Percentiles rank a stretch among this genome's conserved stretches.
Evolutionary conservation across 2,888 invertebrate genomes (phyloP).

Genomic region (Polyommatus iphigenia): DNA sequence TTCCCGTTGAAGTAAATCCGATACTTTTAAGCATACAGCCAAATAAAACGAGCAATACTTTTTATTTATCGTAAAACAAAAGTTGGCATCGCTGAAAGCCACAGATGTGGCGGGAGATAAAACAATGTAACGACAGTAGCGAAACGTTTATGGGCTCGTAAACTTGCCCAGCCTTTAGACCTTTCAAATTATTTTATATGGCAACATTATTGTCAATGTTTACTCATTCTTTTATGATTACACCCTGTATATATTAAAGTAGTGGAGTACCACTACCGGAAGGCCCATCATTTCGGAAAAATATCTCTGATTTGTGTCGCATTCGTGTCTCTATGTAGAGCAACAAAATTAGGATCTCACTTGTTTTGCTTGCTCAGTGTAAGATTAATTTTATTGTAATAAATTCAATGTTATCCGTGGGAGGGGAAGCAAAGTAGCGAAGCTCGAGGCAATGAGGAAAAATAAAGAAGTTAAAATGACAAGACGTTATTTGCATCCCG

Average conservation of each 20-base stretch:
- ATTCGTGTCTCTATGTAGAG: not conserved
- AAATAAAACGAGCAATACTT: not conserved
- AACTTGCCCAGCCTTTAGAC: constrained; percentile 39
- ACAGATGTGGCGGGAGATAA: constrained; percentile 35
- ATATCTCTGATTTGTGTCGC: not conserved
- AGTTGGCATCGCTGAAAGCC: constrained; percentile 24
- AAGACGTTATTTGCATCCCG: constrained; percentile 80
- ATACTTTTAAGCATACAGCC: not conserved
- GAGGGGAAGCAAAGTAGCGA: constrained; percentile 55
- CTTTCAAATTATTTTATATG: constrained; percentile 39
- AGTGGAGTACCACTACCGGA: not conserved
- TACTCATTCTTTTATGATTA: constrained; percentile 25
- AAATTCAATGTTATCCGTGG: constrained; percentile 54
- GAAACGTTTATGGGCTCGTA: constrained; percentile 47
- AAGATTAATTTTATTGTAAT: constrained; percentile 38
- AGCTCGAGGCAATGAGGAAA: constrained; percentile 61
- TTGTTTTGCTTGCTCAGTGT: not conserved
- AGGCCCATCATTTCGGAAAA: not conserved
- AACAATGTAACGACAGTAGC: constrained; percentile 43
- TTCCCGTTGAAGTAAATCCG: not conserved
- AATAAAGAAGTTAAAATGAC: constrained; percentile 79
- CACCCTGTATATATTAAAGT: constrained; percentile 30
- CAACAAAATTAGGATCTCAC: not conserved
- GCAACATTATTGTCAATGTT: constrained; percentile 34
- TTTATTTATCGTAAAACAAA: constrained; percentile 24